Base-by-base conservation (phyloP, 1,140 invertebrate genomes). In the Helicoverpa zea region DNA sequence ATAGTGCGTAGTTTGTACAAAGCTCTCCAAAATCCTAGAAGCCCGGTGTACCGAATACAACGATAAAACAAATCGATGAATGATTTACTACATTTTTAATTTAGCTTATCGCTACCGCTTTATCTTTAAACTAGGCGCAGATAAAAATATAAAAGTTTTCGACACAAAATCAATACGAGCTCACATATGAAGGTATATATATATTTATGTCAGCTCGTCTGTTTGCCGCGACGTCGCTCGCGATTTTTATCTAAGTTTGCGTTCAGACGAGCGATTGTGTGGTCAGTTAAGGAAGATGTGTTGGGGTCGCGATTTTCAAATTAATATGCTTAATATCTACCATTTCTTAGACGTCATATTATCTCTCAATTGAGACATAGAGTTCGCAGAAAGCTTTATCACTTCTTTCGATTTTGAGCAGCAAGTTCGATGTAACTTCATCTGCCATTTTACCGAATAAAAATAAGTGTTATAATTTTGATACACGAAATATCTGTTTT, bases 71-170 rank as follows among this genome's bases (percentile, higher is more conserved):
- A 77, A 77, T 77, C 82, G 81, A 83, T 81, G 74, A 29, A 74
- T 72, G 78, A 82, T 84, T 86, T 81, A 84, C 79, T 87, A 81
- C 75, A 83, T 84, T 88, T 88, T 88, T 87, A 87, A 88, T 88
- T 89, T 83, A 83, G 83, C 84, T 87, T 89, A 87, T 87, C 86
- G 14, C 14, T 79, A 74, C 61, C 11, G 14, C 56, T 80, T 86
- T 89, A 89, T 89, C 87, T 86, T 86, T 83, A 89, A 89, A 89
- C 81, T 83, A 78, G 47, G 72, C 56, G 64, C 54, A 74, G 81
- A 86, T 84, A 87, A 86, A 89, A 87, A 86, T 86, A 80, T 83
- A 88, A 88, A 88, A 81, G 83, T 77, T 76, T 87, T 84, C 73
- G 83, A 81, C 82, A 79, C 56, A 86, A 86, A 89, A 89, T 89